Evolutionary conservation across 1,140 invertebrate species (phyloP), one percentile per base, ranked within the genome.

Genomic region (Luehdorfia chinensis): DNA sequence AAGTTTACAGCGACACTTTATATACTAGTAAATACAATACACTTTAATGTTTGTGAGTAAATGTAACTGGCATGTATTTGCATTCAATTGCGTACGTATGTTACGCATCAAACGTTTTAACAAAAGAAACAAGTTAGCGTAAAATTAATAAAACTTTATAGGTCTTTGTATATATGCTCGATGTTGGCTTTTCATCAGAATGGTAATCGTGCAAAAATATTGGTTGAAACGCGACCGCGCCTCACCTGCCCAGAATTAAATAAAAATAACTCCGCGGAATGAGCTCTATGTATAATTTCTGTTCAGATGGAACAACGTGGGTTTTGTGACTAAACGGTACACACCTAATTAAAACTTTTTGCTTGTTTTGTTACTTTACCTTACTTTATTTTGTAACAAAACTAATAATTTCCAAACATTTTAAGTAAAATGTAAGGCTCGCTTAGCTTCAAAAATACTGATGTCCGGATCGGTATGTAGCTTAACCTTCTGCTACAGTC

Each of bases 141-240:
- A 18, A 34, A 66, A 66, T 70, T 72, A 64, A 59, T 55, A 56
- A 75, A 66, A 63, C 58, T 57, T 51, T 28, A 39, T 60, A 50
- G 39, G 34, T 52, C 47, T 52, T 56, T 75, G 50, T 55, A 50
- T 55, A 66, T 50, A 65, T 63, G 56, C 46, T 43, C 47, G 48
- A 37, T 85, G 81, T 85, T 85, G 75, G 64, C 72, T 79, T 85
- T 85, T 80, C 79, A 85, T 85, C 79, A 81, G 67, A 71, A 85
- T 81, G 77, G 62, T 81, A 85, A 85, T 85, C 73, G 73, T 80
- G 59, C 60, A 76, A 85, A 77, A 85, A 85, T 78, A 85, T 76
- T 75, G 74, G 55, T 54, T 53, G 65, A 59, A 70, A 68, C 66
- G 58, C 65, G 56, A 67, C 48, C 51, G 54, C 54, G 54, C 54